Percentiles rank a stretch among this genome's conserved stretches.
Conservation (phyloP, 37 sponge, comb jelly and placozoan species). For the Halisarca cf. caerulea region DNA sequence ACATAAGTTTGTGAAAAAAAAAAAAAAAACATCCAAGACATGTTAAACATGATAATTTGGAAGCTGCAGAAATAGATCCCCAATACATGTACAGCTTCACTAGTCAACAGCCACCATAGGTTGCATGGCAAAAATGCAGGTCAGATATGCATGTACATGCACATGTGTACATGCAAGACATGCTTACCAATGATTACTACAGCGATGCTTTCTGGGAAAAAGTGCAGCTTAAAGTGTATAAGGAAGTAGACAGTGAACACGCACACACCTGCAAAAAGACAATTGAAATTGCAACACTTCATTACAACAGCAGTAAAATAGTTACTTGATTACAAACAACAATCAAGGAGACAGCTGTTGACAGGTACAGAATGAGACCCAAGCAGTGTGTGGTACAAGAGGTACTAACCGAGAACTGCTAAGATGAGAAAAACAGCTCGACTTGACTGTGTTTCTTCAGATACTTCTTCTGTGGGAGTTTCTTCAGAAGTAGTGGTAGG, state of each 20-base stretch:
- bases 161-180: not conserved
- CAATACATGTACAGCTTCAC: no score
- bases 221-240: constrained; percentile 85
- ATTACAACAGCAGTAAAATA: no score
- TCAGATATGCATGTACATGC: not conserved
- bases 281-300: no score
- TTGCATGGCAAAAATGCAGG: no score
- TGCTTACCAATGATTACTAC: constrained; percentile 84
- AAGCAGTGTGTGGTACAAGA: no score
- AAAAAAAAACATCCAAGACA: not conserved
- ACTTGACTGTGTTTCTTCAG: constrained; percentile 58
- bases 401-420: constrained; percentile 29
- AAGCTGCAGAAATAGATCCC: no score
- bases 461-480: not conserved
- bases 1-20: not conserved
- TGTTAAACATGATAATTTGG: no score
- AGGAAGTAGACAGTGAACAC: constrained; percentile 77
- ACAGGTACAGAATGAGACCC: not conserved
- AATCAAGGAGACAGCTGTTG: not conserved
- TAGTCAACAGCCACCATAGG: no score
- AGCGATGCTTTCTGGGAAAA: constrained; percentile 94
- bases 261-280: constrained; percentile 61
- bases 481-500: not conserved
- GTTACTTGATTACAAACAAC: not conserved
- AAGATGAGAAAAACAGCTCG: constrained; percentile 47